Evolutionary conservation across 1,140 invertebrate species (phyloP), one percentile per base, ranked within the genome.

Genomic region (Mylabris phalerata): DNA sequence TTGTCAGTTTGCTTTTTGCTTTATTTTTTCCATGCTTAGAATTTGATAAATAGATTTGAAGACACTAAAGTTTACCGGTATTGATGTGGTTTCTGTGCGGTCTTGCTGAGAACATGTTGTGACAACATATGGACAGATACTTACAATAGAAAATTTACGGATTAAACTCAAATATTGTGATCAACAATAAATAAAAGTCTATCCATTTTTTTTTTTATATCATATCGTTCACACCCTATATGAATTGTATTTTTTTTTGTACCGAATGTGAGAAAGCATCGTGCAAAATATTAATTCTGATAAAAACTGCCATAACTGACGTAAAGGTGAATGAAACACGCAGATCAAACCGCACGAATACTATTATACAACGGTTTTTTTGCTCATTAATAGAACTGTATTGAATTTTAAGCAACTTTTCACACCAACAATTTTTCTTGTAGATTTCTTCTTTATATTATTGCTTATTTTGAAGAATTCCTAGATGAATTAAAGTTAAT

Each of bases 291-390:
- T 46, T 45, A 54, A 44, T 54, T 54, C 42, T 54, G 51, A 54
- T 54, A 54, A 54, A 42, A 45, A 43, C 50, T 52, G 50, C 41
- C 19, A 42, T 58, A 58, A 58, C 51, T 58, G 56, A 58, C 49
- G 48, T 50, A 48, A 32, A 50, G 56, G 48, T 57, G 50, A 44
- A 52, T 43, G 27, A 43, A 26, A 54, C 51, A 54, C 51, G 51
- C 51, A 54, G 51, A 42, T 54, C 51, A 54, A n/a, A 54, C 51
- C 32, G 40, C 51, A 54, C 51, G 51, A 46, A 54, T 44, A 32
- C 32, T 32, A 13, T 13, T 13, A 13, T 13, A 32, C 4, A 32
- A 7, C 7, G 4, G 2, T 32, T 4, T 32, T 32, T 32, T 32
- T 32, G 19, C 19, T 3, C 32, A 32, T 32, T 32, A 32, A 32